Base-by-base conservation (phyloP, 2,888 invertebrate genomes). In the Nymphalis urticae region DNA sequence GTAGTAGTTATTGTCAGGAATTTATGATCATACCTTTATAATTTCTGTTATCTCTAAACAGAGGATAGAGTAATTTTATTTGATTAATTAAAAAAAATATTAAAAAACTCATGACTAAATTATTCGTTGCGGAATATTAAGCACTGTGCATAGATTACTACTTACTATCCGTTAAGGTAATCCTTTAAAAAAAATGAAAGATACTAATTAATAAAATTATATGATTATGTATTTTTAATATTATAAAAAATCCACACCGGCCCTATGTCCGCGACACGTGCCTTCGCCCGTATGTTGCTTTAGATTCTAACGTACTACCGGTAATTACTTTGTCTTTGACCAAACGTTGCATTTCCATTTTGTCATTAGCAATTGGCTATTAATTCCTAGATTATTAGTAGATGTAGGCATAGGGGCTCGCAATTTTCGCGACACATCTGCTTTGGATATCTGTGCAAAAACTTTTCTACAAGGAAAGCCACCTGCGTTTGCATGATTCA, bases 341-440 rank as follows among this genome's bases (percentile, higher is more conserved):
- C 90, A 87, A 90, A 90, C 85, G 82, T 76, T 82, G 80, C 78
- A 90, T 91, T 90, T 86, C 85, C 89, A 90, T 89, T 90, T 87
- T 88, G 88, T 89, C 90, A 90, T 92, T 91, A 91, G 87, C 86
- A 82, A 87, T 87, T 75, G 83, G 76, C 87, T 90, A 92, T 91
- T 92, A 89, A 91, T 92, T 86, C 85, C 85, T 87, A 88, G 90
- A 89, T 91, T 91, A 91, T 89, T 85, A 86, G 80, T 85, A 70
- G 82, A 79, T 80, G 81, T 77, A 79, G 81, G 81, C 77, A 92
- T 92, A 92, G 86, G 92, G 92, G 92, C 90, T 85, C 60, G 90
- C 87, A 89, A 90, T 92, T 92, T 92, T 89, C 88, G 81, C 85
- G 82, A 71, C 79, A 79, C 92, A 90, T 88, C 88, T 86, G 87